Evolutionary conservation across 2,113 vertebrate genomes (phyloP).

Genomic region (Ceyx cyanopectus): DNA sequence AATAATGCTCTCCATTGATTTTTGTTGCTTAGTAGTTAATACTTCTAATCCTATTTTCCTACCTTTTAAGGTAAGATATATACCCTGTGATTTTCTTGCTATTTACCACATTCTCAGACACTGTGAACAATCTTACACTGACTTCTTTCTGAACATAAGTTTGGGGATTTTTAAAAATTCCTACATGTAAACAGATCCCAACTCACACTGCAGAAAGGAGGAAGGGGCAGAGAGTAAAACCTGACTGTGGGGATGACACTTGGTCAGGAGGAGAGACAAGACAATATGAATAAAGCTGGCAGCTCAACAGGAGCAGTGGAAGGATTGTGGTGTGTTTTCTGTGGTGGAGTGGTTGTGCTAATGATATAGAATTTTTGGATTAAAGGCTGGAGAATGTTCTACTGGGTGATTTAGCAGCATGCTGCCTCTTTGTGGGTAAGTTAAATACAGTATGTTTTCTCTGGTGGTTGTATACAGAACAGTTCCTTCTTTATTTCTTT

Average conservation of each 20-base stretch:
- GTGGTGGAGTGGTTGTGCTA: background rate
- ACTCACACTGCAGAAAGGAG: background rate
- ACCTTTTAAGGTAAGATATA: background rate
- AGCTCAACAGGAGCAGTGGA: background rate
- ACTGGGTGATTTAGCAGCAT: background rate
- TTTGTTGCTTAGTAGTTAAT: background rate
- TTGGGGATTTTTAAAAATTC: background rate
- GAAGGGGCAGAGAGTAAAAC: background rate
- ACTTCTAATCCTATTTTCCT: background rate
- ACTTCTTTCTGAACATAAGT: background rate
- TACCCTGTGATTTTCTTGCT: background rate
- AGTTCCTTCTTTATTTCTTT: background rate
- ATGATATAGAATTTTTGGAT: background rate
- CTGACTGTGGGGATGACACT: background rate
- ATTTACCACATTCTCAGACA: background rate
- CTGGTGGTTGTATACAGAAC: background rate
- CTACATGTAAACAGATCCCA: background rate
- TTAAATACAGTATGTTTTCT: constrained; percentile 7
- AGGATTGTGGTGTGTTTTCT: background rate
- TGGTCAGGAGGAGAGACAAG: background rate
- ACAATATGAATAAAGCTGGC: background rate
- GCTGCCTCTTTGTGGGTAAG: constrained; percentile 4
- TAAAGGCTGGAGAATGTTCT: background rate
- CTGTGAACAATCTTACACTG: background rate
- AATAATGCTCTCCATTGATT: background rate